Evolutionary conservation across 2,888 invertebrate species (phyloP).

Genomic region (Archips xylosteana): DNA sequence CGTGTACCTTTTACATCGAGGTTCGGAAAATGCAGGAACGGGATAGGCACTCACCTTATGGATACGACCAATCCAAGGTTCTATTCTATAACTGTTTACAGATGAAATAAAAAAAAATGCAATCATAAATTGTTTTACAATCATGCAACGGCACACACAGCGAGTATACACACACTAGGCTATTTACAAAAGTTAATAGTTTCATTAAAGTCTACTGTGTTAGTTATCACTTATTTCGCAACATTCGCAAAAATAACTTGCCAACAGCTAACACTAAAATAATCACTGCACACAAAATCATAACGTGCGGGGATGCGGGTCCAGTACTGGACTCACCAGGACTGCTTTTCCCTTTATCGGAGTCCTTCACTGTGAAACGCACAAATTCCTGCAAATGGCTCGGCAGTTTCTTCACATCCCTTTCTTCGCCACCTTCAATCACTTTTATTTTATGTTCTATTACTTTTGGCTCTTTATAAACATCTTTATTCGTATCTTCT

Average conservation of each 20-base stretch:
- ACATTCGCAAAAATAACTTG: conserved; percentile 71
- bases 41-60: conserved; percentile 31
- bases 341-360: conserved; percentile 82
- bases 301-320: conserved; percentile 79
- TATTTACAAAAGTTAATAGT: conserved; percentile 43
- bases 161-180: conserved; percentile 45
- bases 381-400: conserved; percentile 93
- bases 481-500: conserved; percentile 63
- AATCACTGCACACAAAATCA: conserved; percentile 80
- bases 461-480: conserved; percentile 75
- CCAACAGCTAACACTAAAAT: conserved; percentile 77
- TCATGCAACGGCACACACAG: conserved; percentile 66
- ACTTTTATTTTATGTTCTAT: conserved; percentile 86
- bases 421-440: conserved; percentile 87
- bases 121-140: conserved; percentile 49
- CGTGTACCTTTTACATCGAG: background rate
- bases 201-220: conserved; percentile 50
- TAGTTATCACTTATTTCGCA: conserved; percentile 67
- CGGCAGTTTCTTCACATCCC: conserved; percentile 88
- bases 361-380: conserved; percentile 84
- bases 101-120: conserved; percentile 27
- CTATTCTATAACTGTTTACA: conserved; percentile 24
- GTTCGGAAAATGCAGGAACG: conserved; percentile 29
- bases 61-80: conserved; percentile 13
- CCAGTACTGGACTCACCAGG: conserved; percentile 77